Evolutionary conservation across 2,888 invertebrate genomes (phyloP).

Genomic region (Heterodera filipjevi): DNA sequence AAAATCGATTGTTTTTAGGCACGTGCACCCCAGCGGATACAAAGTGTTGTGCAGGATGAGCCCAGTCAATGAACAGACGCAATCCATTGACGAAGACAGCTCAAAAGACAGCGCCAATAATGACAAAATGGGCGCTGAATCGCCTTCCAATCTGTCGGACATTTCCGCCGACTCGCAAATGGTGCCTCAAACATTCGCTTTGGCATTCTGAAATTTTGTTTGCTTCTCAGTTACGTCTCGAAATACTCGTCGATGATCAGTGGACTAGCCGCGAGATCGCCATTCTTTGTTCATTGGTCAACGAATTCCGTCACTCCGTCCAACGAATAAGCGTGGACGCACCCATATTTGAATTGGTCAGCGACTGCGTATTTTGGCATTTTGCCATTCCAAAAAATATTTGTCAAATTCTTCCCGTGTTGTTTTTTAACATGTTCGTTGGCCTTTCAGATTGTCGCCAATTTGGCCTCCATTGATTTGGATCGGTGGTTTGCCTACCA

Average conservation of each 20-base stretch:
- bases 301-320: slow-evolving; percentile 49
- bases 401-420: no score
- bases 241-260: slow-evolving; percentile 45
- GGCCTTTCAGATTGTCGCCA: slow-evolving; percentile 57
- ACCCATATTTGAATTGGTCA: slow-evolving; percentile 60
- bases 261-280: slow-evolving; percentile 57
- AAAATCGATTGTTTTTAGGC: background rate
- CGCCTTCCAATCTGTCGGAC: slow-evolving; percentile 10
- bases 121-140: background rate
- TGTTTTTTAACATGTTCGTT: no score
- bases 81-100: background rate
- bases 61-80: background rate
- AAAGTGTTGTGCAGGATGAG: slow-evolving; percentile 30
- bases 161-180: slow-evolving; percentile 5
- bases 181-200: background rate
- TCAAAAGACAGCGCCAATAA: background rate
- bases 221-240: slow-evolving; percentile 26
- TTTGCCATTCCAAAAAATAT: background rate
- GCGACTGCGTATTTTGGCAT: slow-evolving; percentile 23
- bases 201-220: no score
- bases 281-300: slow-evolving; percentile 50
- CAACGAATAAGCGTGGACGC: slow-evolving; percentile 55
- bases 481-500: slow-evolving; percentile 63
- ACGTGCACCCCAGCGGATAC: slow-evolving; percentile 30
- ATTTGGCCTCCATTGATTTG: slow-evolving; percentile 55